Evolutionary conservation across 23 tunicate species (phyloP), one percentile per base, ranked within the genome.

Genomic region (Halocynthia roretzi): DNA sequence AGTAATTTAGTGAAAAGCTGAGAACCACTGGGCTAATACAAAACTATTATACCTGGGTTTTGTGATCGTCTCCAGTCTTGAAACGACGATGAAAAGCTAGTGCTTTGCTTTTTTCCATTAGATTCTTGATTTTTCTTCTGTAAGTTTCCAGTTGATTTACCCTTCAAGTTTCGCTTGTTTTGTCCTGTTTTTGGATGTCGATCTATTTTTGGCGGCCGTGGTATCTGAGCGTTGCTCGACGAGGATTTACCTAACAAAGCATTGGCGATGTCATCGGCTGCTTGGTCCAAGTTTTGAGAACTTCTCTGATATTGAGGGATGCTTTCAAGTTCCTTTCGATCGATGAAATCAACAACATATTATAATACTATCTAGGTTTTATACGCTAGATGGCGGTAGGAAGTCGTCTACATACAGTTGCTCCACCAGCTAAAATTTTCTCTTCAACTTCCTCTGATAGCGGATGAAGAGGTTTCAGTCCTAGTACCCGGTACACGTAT

Each of bases 401-500:
- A 58, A 14, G n/a, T 4, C 4, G 4, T 5, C 7, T 54, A 21
- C 55, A 2, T 54, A 74, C 78, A 14, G 56, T 22, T 7, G 17
- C 78, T n/a, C 5, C 48, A 65, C 5, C 70, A 2, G 70, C 48
- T 20, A 65, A 5, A 48, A 65, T 65, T 9, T 65, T 48, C 22
- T 5, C 19, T 65, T 65, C 70, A 10, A 65, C 15, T 65, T 65
- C 44, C 44, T 31, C 71, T 21, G 71, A 21, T 5, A 11, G 21
- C 19, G 23, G 31, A 67, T 14, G 71, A 67, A 67, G 71, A 31
- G 44, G 44, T 31, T 31, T 31, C 44, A 31, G 44, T 31, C 78
- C 78, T 17, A 74, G 78, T 52, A 54, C 63, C 31, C 52, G 40
- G 31, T 74, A 53, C 20, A 74, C 63, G 63, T 74, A 74, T 74